Percentiles rank a stretch among this genome's conserved stretches.
These are phyloP conservation scores for Alectura lathami DNA, from an alignment of 2,113 vertebrate species.

Conservation along the genomic window DNA sequence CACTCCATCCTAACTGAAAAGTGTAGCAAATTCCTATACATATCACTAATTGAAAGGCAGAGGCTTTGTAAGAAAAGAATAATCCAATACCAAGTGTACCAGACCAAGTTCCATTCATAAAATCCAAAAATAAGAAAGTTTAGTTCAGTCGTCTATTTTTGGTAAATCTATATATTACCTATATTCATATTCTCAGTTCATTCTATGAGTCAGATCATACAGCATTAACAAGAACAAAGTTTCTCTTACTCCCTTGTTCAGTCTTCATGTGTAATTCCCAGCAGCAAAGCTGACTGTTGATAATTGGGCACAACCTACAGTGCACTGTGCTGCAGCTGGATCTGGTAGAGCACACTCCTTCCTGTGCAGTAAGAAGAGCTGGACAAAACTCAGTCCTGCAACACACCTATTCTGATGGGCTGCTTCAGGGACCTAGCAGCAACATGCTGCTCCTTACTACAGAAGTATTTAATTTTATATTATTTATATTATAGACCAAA, in stretches of 20 bases:
- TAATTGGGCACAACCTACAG: fast-evolving
- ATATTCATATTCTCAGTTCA: background rate
- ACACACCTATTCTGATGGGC: background rate
- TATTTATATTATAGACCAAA: background rate
- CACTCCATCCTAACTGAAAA: background rate
- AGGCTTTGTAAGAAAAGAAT: background rate
- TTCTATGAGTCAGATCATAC: background rate
- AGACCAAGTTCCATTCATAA: background rate
- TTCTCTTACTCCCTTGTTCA: background rate
- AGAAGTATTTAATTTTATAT: fast-evolving
- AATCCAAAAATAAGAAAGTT: background rate
- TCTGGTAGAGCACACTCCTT: fast-evolving
- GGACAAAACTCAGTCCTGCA: background rate
- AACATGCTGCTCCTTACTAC: background rate
- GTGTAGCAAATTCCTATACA: background rate
- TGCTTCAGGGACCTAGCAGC: background rate
- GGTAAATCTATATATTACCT: no score
- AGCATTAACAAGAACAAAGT: background rate
- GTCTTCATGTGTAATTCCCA: background rate
- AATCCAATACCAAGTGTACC: background rate
- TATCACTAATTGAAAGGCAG: background rate
- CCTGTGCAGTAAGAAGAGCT: background rate
- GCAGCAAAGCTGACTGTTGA: background rate
- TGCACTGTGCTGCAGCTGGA: fast-evolving
- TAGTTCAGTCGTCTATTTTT: background rate